Conservation (phyloP, 1,140 invertebrate genomes). For the Sinella curviseta region DNA sequence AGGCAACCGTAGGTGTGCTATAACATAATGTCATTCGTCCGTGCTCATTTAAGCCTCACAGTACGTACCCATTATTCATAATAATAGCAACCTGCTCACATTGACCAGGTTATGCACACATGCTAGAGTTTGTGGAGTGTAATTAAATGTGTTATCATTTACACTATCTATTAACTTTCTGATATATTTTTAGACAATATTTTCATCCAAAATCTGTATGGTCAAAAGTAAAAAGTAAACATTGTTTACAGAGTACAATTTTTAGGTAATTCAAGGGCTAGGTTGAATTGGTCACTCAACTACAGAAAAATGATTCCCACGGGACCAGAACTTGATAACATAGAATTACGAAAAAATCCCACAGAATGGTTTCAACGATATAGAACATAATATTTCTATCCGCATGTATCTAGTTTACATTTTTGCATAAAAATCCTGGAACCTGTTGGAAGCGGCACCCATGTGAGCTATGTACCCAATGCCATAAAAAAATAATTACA, state of each 20-base stretch:
- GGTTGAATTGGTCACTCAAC: constrained; percentile 7
- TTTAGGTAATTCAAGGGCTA: neutral
- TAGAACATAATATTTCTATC: neutral
- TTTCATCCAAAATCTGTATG: too few species aligned
- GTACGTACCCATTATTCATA: neutral
- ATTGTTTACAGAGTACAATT: neutral
- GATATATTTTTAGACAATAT: too few species aligned
- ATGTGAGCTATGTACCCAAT: too few species aligned
- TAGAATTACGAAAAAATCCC: neutral
- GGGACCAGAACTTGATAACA: neutral
- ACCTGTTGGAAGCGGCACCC: too few species aligned
- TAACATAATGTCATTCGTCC: neutral
- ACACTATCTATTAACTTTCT: too few species aligned
- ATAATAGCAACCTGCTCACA: neutral
- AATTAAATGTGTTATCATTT: too few species aligned
- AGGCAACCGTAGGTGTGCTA: too few species aligned
- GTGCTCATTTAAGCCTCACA: neutral
- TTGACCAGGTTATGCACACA: neutral
- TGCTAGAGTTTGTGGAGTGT: too few species aligned
- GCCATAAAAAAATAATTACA: too few species aligned
- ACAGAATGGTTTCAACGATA: neutral
- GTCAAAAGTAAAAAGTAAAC: too few species aligned
- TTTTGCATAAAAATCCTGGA: neutral
- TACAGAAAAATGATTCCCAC: neutral
- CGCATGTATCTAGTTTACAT: neutral